Percentiles rank a stretch among this genome's conserved stretches.
phyloP scores from a whole-genome alignment of 1,140 invertebrate genomes.

The Bombus fervidus region DNA sequence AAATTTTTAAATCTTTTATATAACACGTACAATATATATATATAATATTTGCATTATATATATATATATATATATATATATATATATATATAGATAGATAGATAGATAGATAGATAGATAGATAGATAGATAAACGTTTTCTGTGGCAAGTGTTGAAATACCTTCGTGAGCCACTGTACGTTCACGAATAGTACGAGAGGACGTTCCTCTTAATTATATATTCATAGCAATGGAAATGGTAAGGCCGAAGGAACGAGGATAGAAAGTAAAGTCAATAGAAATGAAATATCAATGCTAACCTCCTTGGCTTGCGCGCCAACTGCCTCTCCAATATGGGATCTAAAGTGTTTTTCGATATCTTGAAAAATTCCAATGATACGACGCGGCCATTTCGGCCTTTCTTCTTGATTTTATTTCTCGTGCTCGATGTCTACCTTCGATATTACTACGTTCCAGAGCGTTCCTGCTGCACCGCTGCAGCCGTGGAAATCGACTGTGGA shows the following conservation, averaged over 20 bases:
- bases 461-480: constrained; percentile 8
- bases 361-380: constrained; percentile 63
- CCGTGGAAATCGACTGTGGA: constrained; percentile 40
- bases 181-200: neutral
- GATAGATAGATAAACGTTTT: too few species aligned
- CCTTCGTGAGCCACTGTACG: neutral
- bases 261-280: constrained; percentile 66
- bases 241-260: constrained; percentile 27
- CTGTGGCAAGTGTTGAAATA: neutral
- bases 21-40: too few species aligned
- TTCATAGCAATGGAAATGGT: constrained; percentile 66
- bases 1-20: too few species aligned
- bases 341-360: constrained; percentile 75
- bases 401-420: constrained; percentile 64
- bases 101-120: too few species aligned
- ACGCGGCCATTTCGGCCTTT: constrained; percentile 18
- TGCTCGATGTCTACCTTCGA: constrained; percentile 42
- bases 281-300: constrained; percentile 72
- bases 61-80: too few species aligned
- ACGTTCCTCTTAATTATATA: constrained; percentile 70
- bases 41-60: too few species aligned
- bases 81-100: too few species aligned
- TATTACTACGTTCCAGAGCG: constrained; percentile 41
- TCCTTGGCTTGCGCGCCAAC: constrained; percentile 25
- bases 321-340: constrained; percentile 67